Evolutionary conservation across 1,140 invertebrate species (phyloP).

Genomic region (Zaprionus capensis): DNA sequence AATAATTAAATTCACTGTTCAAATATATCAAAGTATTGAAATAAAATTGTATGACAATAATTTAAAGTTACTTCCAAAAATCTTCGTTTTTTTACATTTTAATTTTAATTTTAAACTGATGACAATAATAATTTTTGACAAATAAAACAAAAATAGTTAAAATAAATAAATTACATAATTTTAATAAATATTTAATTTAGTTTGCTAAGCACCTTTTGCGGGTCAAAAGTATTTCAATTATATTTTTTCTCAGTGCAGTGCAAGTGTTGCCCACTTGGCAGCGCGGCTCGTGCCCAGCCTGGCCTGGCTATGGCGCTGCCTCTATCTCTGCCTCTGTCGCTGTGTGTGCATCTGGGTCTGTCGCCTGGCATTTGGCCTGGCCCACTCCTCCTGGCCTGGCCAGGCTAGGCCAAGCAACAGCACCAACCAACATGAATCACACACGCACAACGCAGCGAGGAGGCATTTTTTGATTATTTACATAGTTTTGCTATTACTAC

Average conservation of each 20-base stretch:
- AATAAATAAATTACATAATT: background rate
- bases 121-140: background rate
- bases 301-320: slow-evolving; percentile 10
- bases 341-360: slow-evolving; percentile 10
- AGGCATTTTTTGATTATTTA: slow-evolving; percentile 78
- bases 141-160: background rate
- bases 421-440: slow-evolving; percentile 74
- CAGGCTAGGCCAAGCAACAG: slow-evolving; percentile 35
- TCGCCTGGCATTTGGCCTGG: slow-evolving; percentile 14
- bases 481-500: slow-evolving; percentile 83
- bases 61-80: background rate
- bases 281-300: slow-evolving; percentile 67
- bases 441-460: slow-evolving; percentile 64
- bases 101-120: too few species aligned
- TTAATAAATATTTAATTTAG: background rate
- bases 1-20: background rate
- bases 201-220: background rate
- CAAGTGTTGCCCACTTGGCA: slow-evolving; percentile 68
- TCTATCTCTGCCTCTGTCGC: background rate
- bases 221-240: background rate
- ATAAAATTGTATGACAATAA: background rate
- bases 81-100: too few species aligned
- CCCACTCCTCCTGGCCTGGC: slow-evolving; percentile 58
- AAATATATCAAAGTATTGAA: background rate
- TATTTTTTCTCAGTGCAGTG: slow-evolving; percentile 11